These are phyloP conservation scores for Halyomorpha halys DNA, from an alignment of 1,140 invertebrate genomes.

Conservation along the genomic window DNA sequence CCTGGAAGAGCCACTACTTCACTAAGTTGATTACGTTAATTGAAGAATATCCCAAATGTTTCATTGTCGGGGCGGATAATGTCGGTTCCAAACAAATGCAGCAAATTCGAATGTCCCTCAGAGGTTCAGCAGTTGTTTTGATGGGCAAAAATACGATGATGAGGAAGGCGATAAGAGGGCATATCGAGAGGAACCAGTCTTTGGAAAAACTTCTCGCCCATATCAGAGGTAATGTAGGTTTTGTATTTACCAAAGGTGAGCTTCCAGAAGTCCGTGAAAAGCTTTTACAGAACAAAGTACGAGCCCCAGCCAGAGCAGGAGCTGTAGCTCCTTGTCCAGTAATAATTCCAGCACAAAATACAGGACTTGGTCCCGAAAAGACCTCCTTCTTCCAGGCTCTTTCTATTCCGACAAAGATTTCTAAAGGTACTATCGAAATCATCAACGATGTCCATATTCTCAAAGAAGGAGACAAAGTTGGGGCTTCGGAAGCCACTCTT, in stretches of 20 bases:
- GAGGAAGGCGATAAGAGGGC: constrained; percentile 95
- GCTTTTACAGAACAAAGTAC: constrained; percentile 90
- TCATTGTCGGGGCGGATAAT: constrained; percentile 98
- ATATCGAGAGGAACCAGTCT: constrained; percentile 86
- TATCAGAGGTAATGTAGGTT: constrained; percentile 96
- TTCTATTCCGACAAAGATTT: constrained; percentile 99
- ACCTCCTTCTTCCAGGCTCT: constrained; percentile 99
- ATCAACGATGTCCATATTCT: constrained; percentile 95
- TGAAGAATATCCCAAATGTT: constrained; percentile 97
- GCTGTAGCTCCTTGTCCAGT: constrained; percentile 94
- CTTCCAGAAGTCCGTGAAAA: constrained; percentile 88
- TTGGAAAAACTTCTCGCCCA: constrained; percentile 91
- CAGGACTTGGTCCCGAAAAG: constrained; percentile 96
- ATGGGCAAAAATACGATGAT: constrained; percentile 99
- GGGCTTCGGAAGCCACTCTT: constrained; percentile 94
- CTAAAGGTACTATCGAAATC: constrained; percentile 99
- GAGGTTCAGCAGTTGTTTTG: constrained; percentile 81
- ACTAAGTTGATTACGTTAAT: constrained; percentile 88
- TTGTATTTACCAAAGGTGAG: constrained; percentile 96
- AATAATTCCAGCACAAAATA: constrained; percentile 96
- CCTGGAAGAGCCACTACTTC: constrained; percentile 99
- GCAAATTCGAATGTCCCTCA: constrained; percentile 88
- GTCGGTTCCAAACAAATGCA: constrained; percentile 99
- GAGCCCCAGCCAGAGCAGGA: constrained; percentile 90
- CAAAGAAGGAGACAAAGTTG: constrained; percentile 94